Evolutionary conservation across 2,113 vertebrate species (phyloP).

Genomic region (Coturnix japonica): DNA sequence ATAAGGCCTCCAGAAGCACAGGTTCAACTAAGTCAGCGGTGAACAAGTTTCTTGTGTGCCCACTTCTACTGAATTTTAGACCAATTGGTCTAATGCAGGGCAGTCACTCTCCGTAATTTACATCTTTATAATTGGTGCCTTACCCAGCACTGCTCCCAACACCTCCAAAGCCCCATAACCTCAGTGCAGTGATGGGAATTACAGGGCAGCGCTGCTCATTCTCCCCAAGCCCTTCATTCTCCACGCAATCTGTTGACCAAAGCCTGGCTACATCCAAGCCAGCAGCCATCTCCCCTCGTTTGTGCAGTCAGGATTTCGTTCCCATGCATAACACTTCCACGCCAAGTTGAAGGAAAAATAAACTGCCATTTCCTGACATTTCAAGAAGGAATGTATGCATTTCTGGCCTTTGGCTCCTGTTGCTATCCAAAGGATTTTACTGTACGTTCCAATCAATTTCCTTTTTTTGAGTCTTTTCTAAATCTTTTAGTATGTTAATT

Average conservation of each 20-base stretch:
- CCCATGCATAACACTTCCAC: not conserved
- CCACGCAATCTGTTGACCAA: not conserved
- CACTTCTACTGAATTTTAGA: not conserved
- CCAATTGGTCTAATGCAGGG: not conserved
- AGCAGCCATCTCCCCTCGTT: not conserved
- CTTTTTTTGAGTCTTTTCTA: not conserved
- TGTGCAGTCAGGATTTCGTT: not conserved
- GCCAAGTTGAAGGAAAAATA: not conserved
- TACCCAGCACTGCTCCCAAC: not conserved
- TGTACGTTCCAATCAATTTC: not conserved
- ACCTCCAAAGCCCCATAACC: not conserved
- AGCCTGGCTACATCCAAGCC: not conserved
- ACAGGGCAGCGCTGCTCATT: not conserved
- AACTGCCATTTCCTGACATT: not conserved
- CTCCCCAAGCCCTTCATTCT: not conserved
- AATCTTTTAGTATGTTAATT: not conserved
- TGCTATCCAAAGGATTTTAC: not conserved
- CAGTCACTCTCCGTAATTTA: not conserved
- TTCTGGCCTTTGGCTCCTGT: not conserved
- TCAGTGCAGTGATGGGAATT: not conserved
- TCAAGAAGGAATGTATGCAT: accelerated
- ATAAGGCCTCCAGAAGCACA: not conserved
- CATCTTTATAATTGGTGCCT: not conserved
- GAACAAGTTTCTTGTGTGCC: accelerated
- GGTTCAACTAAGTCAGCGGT: not conserved